phyloP scores from a whole-genome alignment of 2,888 invertebrate genomes.

The Yponomeuta sedellus region DNA sequence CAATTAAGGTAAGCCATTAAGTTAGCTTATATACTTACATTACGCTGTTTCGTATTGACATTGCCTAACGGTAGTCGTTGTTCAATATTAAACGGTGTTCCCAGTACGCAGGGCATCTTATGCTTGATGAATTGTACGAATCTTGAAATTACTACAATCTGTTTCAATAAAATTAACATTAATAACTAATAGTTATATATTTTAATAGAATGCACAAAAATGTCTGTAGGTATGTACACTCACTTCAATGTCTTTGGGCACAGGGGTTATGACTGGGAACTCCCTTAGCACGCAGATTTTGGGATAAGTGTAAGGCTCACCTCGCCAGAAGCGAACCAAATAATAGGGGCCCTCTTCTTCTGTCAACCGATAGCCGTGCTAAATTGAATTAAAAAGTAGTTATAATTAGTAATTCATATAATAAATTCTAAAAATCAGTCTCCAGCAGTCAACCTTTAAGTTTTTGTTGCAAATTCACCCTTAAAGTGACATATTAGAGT shows the following conservation, averaged over 20 bases:
- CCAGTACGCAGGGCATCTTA: slow-evolving; percentile 47
- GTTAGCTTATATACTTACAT: background rate
- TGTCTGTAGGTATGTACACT: slow-evolving; percentile 15
- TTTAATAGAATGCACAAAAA: too few species aligned
- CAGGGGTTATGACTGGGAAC: slow-evolving; percentile 53
- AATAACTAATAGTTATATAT: background rate
- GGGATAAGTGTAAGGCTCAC: slow-evolving; percentile 61
- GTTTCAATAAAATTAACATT: background rate
- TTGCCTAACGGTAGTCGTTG: background rate
- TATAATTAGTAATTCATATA: too few species aligned
- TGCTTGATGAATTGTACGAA: slow-evolving; percentile 45
- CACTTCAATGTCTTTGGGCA: slow-evolving; percentile 47
- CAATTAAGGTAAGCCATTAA: background rate
- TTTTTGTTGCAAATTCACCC: too few species aligned
- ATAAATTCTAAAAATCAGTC: too few species aligned
- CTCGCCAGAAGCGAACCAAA: slow-evolving; percentile 59
- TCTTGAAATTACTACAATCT: slow-evolving; percentile 30
- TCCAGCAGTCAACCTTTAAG: too few species aligned
- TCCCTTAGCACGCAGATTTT: slow-evolving; percentile 47
- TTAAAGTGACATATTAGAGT: too few species aligned
- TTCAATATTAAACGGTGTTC: slow-evolving; percentile 29
- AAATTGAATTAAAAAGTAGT: slow-evolving; percentile 11
- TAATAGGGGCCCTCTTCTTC: slow-evolving; percentile 52
- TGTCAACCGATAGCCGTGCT: slow-evolving; percentile 66
- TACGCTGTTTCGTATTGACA: background rate